phyloP scores from a whole-genome alignment of 2,888 invertebrate genomes.

The Griposia aprilina region DNA sequence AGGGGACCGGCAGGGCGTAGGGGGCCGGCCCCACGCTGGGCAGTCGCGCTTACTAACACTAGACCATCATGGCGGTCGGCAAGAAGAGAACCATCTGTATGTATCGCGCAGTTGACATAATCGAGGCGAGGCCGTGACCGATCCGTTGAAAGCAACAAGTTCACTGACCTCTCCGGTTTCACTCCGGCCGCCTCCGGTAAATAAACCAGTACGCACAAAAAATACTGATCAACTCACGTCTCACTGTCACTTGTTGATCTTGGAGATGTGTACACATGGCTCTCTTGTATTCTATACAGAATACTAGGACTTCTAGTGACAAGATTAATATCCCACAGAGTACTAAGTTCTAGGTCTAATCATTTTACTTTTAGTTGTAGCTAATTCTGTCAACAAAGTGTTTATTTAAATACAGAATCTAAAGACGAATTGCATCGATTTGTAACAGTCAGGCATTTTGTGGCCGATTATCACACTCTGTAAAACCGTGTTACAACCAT shows the following conservation, averaged over 20 bases:
- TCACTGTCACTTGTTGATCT: constrained; percentile 6
- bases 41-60: neutral
- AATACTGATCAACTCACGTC: constrained; percentile 7
- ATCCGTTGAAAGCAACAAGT: constrained; percentile 38
- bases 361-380: neutral
- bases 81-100: neutral
- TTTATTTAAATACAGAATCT: too few species aligned
- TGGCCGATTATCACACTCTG: neutral
- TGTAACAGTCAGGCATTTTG: neutral
- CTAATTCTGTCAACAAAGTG: neutral
- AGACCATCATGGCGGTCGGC: too few species aligned
- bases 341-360: neutral
- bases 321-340: neutral
- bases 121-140: constrained; percentile 43
- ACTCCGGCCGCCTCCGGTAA: neutral
- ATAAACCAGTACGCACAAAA: neutral
- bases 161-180: constrained; percentile 43
- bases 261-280: neutral
- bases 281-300: too few species aligned
- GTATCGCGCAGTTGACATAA: constrained; percentile 15
- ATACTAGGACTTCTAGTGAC: neutral
- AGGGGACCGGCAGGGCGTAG: too few species aligned
- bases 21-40: neutral
- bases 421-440: neutral
- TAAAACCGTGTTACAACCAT: neutral